These are phyloP conservation scores for Drosophila fungiperda DNA, from an alignment of 2,888 invertebrate species.

Conservation along the genomic window DNA sequence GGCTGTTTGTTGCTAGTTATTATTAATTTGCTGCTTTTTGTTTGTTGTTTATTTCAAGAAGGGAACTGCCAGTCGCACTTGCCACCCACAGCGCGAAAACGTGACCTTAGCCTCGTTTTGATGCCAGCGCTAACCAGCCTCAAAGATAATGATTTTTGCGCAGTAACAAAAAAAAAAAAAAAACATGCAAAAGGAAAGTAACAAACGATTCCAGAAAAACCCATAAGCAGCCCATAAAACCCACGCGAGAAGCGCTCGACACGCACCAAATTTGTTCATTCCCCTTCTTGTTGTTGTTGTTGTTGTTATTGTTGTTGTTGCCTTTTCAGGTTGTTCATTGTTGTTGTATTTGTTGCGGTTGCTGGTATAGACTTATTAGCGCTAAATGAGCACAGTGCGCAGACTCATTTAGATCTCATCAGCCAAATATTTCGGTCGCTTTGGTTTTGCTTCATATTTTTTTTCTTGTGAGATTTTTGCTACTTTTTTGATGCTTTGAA, in stretches of 20 bases:
- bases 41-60: conserved; percentile 70
- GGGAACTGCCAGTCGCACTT: conserved; percentile 47
- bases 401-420: conserved; percentile 50
- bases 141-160: conserved; percentile 67
- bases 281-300: neutral
- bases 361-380: conserved; percentile 64
- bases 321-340: conserved; percentile 11
- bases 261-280: conserved; percentile 27
- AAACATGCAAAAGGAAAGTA: neutral
- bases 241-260: conserved; percentile 28
- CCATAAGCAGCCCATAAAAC: neutral
- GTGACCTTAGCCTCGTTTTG: conserved; percentile 72
- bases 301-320: conserved; percentile 13
- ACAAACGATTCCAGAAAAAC: conserved; percentile 2
- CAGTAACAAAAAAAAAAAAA: conserved; percentile 5
- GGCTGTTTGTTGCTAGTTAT: conserved; percentile 40
- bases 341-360: neutral
- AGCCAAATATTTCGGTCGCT: conserved; percentile 21
- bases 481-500: conserved; percentile 60
- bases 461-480: conserved; percentile 34
- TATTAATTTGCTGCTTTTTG: conserved; percentile 76
- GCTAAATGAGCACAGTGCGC: conserved; percentile 63
- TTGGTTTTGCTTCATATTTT: conserved; percentile 19
- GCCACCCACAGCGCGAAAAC: conserved; percentile 80
- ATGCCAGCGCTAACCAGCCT: conserved; percentile 14